Evolutionary conservation across 92 coral and sea anemone species (phyloP), one percentile per base, ranked within the genome.

Genomic region (Epizoanthus stellaris): DNA sequence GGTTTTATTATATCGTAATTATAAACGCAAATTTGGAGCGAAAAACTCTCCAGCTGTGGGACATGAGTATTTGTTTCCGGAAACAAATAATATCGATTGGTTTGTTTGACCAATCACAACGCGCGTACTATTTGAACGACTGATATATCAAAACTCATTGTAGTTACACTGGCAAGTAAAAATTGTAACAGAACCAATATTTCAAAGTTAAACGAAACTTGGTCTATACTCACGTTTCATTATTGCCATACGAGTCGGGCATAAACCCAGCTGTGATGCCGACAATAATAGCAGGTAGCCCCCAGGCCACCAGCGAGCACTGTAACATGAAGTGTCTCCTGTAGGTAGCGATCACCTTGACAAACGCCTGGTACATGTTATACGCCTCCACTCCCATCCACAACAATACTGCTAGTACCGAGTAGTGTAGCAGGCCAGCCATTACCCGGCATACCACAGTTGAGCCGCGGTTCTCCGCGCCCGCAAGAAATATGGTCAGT

Each of bases 211-310:
- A 30, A 30, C 1, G 36, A 30, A 30, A 30, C 36, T 30, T 30
- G 36, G 36, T 30, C 25, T 0, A 11, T 20, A 80, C 85, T 80
- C 56, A 80, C 85, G 16, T 59, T 17, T 60, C 6, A 2, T 34
- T 72, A 39, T 60, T 62, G 3, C 79, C 57, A 39, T 80, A 80
- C 21, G 19, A 23, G 4, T 80, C 42, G 19, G 47, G 8, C 21
- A 56, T 45, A 6, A 36, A 4, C 5, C 79, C 85, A 0, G 85
- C 79, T 63, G 85, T 80, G 17, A 62, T 64, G 45, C 73, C 85
- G 36, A 80, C 85, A 17, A 80, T 80, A 45, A 80, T n/a, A 4
- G 85, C 85, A 62, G 85, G 85, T 58, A 80, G 40, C 10, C 76
- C 85, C 71, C 74, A 80, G 47, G 73, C 43, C 15, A 56, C 43